These are phyloP conservation scores for Latrodectus geometricus DNA, from an alignment of 1,140 invertebrate species.

Conservation along the genomic window DNA sequence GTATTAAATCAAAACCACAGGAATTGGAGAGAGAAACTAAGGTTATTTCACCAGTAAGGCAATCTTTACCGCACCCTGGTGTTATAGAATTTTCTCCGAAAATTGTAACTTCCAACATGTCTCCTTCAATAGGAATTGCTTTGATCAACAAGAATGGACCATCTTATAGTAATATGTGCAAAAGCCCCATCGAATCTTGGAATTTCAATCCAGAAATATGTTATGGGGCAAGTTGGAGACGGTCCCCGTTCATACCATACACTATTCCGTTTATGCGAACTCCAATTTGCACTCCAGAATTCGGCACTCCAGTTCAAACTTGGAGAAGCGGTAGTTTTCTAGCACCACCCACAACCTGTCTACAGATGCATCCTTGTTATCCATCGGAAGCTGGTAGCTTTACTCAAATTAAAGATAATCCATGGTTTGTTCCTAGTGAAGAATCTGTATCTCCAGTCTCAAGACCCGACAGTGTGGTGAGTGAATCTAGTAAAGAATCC, in stretches of 20 bases:
- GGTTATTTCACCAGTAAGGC: not conserved
- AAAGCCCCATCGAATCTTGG: conserved; percentile 32
- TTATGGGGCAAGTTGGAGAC: conserved; percentile 12
- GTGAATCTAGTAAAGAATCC: conserved; percentile 20
- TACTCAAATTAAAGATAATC: not conserved
- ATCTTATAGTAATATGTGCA: conserved; percentile 28
- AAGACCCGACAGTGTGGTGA: conserved; percentile 13
- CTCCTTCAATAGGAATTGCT: conserved; percentile 4
- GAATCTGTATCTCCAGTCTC: conserved; percentile 6
- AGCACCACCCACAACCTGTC: conserved; percentile 6
- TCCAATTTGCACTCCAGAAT: not conserved
- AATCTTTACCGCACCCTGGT: conserved; percentile 2
- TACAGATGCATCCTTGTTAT: conserved; percentile 13
- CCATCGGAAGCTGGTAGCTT: not conserved
- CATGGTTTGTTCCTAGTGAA: conserved; percentile 7
- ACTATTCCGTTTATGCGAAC: not conserved
- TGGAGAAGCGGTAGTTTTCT: conserved; percentile 1
- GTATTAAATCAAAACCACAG: conserved; percentile 34
- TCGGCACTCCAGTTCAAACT: conserved; percentile 5
- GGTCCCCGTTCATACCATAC: conserved; percentile 62
- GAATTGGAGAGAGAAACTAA: not conserved
- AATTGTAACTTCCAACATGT: conserved; percentile 21
- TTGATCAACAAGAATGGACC: conserved; percentile 16
- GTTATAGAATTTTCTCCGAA: conserved; percentile 45
- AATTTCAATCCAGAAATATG: conserved; percentile 7